Percentiles rank a stretch among this genome's conserved stretches.
Conservation (phyloP, 2,113 vertebrate genomes). For the Neomonachus schauinslandi region DNA sequence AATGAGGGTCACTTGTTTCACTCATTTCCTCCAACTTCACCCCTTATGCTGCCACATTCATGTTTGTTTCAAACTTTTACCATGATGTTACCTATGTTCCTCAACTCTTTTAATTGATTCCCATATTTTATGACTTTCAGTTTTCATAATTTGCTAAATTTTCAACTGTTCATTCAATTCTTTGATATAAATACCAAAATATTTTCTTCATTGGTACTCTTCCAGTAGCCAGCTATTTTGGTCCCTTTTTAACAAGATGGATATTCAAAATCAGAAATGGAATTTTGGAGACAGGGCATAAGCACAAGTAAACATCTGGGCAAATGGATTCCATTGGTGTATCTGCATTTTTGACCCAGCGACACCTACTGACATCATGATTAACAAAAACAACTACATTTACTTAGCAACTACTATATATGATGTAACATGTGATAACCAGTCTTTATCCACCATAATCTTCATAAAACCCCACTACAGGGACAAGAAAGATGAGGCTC, state of each 20-base stretch:
- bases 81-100: not conserved
- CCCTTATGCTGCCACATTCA: not conserved
- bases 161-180: not conserved
- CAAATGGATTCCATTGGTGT: not conserved
- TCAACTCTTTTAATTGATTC: not conserved
- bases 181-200: not conserved
- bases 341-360: not conserved
- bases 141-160: not conserved
- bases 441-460: not conserved
- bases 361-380: not conserved
- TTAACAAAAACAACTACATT: not conserved
- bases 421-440: not conserved
- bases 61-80: not conserved
- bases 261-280: not conserved
- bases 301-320: not conserved
- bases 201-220: not conserved
- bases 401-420: not conserved
- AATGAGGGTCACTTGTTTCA: not conserved
- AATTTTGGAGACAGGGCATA: not conserved
- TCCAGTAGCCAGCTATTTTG: not conserved
- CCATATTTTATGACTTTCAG: not conserved
- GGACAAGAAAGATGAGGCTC: not conserved
- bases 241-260: not conserved
- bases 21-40: not conserved
- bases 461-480: not conserved